A percentile compares a stretch with the other conserved stretches of the same genome.
These are phyloP conservation scores for Steinernema scapterisci DNA, from an alignment of 2,888 invertebrate species.

Conservation along the genomic window DNA sequence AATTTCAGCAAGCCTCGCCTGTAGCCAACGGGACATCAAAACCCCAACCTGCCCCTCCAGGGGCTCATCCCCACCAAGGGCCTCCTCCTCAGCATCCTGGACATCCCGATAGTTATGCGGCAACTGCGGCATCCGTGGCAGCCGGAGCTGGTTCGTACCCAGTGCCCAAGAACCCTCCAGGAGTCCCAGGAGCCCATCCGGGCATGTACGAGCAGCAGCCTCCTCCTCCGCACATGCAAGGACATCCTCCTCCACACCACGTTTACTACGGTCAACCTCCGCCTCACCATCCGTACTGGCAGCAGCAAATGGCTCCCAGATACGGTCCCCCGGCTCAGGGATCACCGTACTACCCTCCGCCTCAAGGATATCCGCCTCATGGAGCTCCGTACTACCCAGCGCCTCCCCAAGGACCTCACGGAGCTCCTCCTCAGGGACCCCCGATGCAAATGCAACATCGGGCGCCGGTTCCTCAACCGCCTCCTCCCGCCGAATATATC, in stretches of 20 bases:
- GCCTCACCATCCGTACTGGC: slow-evolving; percentile 27
- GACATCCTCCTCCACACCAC: slow-evolving; percentile 10
- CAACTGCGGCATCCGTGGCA: slow-evolving; percentile 6
- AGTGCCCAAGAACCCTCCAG: slow-evolving; percentile 20
- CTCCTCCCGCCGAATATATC: neutral
- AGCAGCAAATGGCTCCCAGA: slow-evolving; percentile 7
- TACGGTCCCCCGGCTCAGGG: slow-evolving; percentile 5
- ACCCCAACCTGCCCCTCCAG: neutral
- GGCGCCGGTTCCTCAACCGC: neutral
- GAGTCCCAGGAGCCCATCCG: neutral
- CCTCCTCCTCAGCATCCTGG: neutral
- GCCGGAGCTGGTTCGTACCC: slow-evolving; percentile 22
- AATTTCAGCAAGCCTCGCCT: slow-evolving; percentile 25
- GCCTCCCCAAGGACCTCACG: neutral
- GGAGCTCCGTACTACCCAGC: slow-evolving; percentile 1
- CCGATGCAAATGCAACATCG: slow-evolving; percentile 25
- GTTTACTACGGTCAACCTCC: slow-evolving; percentile 27
- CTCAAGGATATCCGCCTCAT: neutral
- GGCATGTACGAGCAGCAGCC: slow-evolving; percentile 20
- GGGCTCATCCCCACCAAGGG: neutral
- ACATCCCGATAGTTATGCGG: neutral
- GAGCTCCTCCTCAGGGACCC: neutral
- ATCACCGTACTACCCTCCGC: slow-evolving; percentile 17
- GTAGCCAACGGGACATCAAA: neutral
- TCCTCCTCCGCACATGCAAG: neutral